These are phyloP conservation scores for Melanostoma mellinum DNA, from an alignment of 2,888 invertebrate genomes.

Conservation along the genomic window DNA sequence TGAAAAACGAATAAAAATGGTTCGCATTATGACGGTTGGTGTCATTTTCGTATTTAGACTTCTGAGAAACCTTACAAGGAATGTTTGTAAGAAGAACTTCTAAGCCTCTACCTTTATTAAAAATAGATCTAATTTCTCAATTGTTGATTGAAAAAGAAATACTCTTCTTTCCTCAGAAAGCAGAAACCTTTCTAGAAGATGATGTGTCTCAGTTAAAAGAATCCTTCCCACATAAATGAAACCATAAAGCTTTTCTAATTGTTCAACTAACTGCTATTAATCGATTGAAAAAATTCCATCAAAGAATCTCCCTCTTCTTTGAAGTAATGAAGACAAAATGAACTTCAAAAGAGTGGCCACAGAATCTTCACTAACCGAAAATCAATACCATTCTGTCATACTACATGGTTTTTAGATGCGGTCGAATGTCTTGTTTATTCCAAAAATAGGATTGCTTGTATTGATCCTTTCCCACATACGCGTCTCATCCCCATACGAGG, in stretches of 20 bases:
- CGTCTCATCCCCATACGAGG: neutral
- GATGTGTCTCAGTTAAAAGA: too few species aligned
- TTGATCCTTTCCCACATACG: slow-evolving; percentile 48
- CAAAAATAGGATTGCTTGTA: slow-evolving; percentile 62
- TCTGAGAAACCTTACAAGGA: too few species aligned
- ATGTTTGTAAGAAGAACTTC: too few species aligned
- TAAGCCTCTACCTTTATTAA: too few species aligned
- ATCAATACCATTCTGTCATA: slow-evolving; percentile 53
- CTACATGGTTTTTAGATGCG: slow-evolving; percentile 5
- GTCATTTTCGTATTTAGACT: too few species aligned
- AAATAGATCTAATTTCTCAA: too few species aligned
- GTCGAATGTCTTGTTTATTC: slow-evolving; percentile 44
- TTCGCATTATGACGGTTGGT: too few species aligned
- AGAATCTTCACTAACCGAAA: slow-evolving; percentile 56
- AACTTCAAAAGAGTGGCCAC: slow-evolving; percentile 46
- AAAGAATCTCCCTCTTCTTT: slow-evolving; percentile 24
- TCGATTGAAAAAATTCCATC: slow-evolving; percentile 53
- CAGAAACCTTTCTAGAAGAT: too few species aligned
- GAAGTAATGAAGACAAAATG: slow-evolving; percentile 25
- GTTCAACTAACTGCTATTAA: slow-evolving; percentile 68
- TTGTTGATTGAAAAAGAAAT: too few species aligned
- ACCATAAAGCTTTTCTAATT: slow-evolving; percentile 60
- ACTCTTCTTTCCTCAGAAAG: too few species aligned
- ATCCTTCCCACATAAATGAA: slow-evolving; percentile 18
- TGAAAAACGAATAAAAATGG: too few species aligned